These are phyloP conservation scores for Pyrgilauda ruficollis DNA, from an alignment of 2,113 vertebrate species.

Conservation along the genomic window DNA sequence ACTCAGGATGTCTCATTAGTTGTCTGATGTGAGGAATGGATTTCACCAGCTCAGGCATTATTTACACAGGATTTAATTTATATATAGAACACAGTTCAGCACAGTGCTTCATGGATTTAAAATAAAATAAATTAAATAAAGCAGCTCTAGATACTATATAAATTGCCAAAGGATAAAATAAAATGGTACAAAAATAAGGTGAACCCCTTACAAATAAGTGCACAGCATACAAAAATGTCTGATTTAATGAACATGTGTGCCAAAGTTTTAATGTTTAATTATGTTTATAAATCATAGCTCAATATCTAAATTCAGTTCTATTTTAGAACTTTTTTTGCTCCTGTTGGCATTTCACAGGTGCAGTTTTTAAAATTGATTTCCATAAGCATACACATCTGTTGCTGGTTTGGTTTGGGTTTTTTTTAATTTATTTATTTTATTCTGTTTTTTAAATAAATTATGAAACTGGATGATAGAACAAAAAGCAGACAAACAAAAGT, in stretches of 20 bases:
- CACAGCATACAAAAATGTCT: background rate
- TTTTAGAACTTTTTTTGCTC: background rate
- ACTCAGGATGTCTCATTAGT: constrained; percentile 28
- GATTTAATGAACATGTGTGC: background rate
- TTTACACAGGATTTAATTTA: background rate
- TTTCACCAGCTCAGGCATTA: background rate
- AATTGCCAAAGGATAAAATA: background rate
- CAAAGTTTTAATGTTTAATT: background rate
- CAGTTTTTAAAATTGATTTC: background rate
- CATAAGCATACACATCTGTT: background rate
- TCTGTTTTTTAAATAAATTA: background rate
- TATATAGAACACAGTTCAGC: background rate
- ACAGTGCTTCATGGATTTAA: background rate
- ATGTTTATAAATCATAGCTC: background rate
- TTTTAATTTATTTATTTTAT: background rate
- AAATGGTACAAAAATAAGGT: background rate
- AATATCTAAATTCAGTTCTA: background rate
- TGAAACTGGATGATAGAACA: background rate
- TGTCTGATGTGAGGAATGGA: constrained; percentile 15
- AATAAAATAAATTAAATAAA: background rate
- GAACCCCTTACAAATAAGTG: background rate
- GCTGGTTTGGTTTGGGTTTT: background rate
- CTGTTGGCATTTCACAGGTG: background rate
- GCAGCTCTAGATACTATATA: background rate
- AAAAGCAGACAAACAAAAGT: background rate